These are phyloP conservation scores for Acanthis flammea DNA, from an alignment of 2,797 vertebrate genomes.

Conservation along the genomic window DNA sequence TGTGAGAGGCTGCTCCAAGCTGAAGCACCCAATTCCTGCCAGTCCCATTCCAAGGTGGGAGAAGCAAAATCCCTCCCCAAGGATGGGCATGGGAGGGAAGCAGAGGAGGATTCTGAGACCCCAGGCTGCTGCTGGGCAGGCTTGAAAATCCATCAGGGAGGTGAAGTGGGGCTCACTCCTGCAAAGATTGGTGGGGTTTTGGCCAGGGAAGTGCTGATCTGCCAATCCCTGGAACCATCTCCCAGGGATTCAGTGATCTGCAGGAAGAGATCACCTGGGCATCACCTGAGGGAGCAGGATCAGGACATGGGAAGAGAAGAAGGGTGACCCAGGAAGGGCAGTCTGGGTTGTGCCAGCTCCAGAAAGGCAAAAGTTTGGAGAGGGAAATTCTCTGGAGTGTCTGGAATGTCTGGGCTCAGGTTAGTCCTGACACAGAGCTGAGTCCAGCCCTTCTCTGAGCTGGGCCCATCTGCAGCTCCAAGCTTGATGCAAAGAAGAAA, in stretches of 20 bases:
- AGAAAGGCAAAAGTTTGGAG: background rate
- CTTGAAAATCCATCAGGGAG: background rate
- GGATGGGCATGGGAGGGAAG: background rate
- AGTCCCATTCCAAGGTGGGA: background rate
- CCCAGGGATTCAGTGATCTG: background rate
- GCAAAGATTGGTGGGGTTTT: fast-evolving
- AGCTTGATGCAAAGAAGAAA: background rate
- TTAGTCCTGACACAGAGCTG: background rate
- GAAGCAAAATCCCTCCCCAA: background rate
- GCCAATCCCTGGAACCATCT: fast-evolving
- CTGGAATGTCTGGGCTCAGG: background rate
- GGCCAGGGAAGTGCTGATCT: background rate
- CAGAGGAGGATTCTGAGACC: background rate
- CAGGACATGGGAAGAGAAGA: background rate
- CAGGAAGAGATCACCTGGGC: background rate
- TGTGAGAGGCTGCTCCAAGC: background rate
- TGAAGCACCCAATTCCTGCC: background rate
- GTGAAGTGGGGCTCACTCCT: background rate
- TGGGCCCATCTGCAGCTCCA: background rate
- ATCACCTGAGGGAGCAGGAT: background rate
- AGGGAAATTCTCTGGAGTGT: background rate
- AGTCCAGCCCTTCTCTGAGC: background rate
- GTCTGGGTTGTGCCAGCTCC: background rate
- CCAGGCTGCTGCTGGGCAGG: background rate
- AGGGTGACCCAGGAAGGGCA: background rate